Base-by-base conservation (phyloP, 1,140 invertebrate genomes). In the Mamestra configurata region DNA sequence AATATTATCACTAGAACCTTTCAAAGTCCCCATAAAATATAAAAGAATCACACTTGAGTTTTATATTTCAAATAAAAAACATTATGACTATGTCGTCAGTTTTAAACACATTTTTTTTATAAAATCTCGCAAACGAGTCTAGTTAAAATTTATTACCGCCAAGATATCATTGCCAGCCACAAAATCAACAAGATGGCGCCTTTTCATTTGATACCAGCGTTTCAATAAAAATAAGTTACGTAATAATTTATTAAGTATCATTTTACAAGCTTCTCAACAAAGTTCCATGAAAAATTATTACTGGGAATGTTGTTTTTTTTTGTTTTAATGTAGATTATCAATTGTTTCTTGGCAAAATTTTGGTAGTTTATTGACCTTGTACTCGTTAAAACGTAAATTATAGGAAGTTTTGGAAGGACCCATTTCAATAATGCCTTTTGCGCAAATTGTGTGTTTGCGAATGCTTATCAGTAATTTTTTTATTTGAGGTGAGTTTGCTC, bases 71-170 rank as follows among this genome's bases (percentile, higher is more conserved):
- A 35, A 61, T 61, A 24, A 61, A 61, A 61, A 61, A 27, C 8
- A 18, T 61, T 35, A 61, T 13, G 46, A 71, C 43, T 51, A 8
- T n/a, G 11, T 27, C 4, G 11, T 24, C 40, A 27, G 6, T 37
- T 73, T 37, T 11, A 31, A 3, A 18, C 37, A 43, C 11, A 57
- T 72, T 72, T 71, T 0, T 73, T 71, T 53, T 51, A 1, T n/a
- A 35, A 37, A 55, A 73, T 11, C 31, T 40, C 10, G 51, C 4
- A 40, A 73, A 73, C 51, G 27, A 55, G 27, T 24, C 4, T 27
- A 55, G 18, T 55, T 57, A 73, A 37, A 73, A 57, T 57, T 73
- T 73, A 73, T 73, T 22, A 24, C 49, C 4, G 7, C 31, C 20
- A 37, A 73, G 51, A 53, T 49, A 70, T 27, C 61, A 43, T 43